These are phyloP conservation scores for Flabesymbios commensalis DNA, from an alignment of 2,888 invertebrate genomes.

Conservation along the genomic window DNA sequence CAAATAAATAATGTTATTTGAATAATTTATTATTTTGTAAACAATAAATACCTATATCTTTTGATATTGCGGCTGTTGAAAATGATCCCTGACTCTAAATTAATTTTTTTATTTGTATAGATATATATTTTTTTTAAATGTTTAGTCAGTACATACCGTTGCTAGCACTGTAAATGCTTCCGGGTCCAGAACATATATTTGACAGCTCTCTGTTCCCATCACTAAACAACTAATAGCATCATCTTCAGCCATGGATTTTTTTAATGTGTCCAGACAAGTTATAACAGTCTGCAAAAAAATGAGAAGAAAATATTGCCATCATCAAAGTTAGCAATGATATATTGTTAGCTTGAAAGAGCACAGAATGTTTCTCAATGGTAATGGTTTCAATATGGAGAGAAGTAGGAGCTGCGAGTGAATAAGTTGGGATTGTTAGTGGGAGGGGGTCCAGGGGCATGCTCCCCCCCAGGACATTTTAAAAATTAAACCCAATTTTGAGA, in stretches of 20 bases:
- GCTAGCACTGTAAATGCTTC: constrained; percentile 84
- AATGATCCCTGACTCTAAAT: too few species aligned
- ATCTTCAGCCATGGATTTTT: constrained; percentile 75
- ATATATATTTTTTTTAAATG: background rate
- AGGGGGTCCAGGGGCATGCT: too few species aligned
- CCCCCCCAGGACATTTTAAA: too few species aligned
- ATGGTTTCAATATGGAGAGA: background rate
- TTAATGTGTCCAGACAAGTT: constrained; percentile 77
- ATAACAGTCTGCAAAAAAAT: constrained; percentile 68
- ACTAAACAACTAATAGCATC: constrained; percentile 81
- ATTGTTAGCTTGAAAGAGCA: too few species aligned
- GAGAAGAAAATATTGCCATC: background rate
- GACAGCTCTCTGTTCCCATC: constrained; percentile 84
- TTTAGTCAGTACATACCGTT: constrained; percentile 48
- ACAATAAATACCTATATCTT: too few species aligned
- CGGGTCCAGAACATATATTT: constrained; percentile 83
- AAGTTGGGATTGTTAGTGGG: too few species aligned
- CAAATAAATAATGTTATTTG: too few species aligned
- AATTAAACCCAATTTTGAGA: too few species aligned
- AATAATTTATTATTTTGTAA: too few species aligned
- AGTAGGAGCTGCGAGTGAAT: background rate
- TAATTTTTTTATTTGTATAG: too few species aligned
- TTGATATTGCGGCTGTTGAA: too few species aligned
- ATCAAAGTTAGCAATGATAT: too few species aligned
- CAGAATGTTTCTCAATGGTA: background rate